Evolutionary conservation across 1,140 invertebrate species (phyloP), one percentile per base, ranked within the genome.

Genomic region (Drosophila kohkoa): DNA sequence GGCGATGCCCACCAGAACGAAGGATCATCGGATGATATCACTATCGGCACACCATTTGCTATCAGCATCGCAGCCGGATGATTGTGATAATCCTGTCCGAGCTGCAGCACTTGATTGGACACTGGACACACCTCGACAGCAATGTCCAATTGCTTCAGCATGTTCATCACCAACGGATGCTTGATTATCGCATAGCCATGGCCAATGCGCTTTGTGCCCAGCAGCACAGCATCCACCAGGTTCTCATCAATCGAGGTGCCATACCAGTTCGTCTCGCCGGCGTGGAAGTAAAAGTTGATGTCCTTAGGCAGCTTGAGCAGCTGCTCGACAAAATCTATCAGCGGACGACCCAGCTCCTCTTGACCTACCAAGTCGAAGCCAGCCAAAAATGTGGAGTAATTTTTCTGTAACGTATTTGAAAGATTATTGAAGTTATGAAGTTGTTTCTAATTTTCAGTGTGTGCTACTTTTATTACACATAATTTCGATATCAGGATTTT

Each of bases 71-170:
- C 94, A 0, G 95, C 95, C 0, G 97, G 96, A 93, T 98, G 97
- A 91, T 97, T 98, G 25, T 96, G 93, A 0, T 96, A 86, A 85
- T 98, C 96, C 6, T 93, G 91, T 0, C 97, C 95, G 3, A 98
- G 92, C 68, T 94, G 94, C 10, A 98, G 90, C 0, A 98, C 95
- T 94, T 96, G 94, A 86, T 96, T 96, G 0, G 96, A 96, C 32
- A 98, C 95, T 0, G 97, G 96, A 88, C 96, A 97, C 0, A 97
- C 93, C 93, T 98, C 97, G 4, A 98, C 85, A 1, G 96, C 95
- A 69, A 98, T 96, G 11, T 94, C 90, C 59, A 93, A 93, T 20
- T 94, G 89, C 59, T 93, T 94, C 0, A 94, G 94, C 30, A 95
- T 83, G 3, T 95, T 79, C 82, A 95, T 82, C 0, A 97, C 81